Percentiles rank a stretch among this genome's conserved stretches.
phyloP scores from a whole-genome alignment of 1,140 invertebrate genomes.

The Tribolium castaneum region DNA sequence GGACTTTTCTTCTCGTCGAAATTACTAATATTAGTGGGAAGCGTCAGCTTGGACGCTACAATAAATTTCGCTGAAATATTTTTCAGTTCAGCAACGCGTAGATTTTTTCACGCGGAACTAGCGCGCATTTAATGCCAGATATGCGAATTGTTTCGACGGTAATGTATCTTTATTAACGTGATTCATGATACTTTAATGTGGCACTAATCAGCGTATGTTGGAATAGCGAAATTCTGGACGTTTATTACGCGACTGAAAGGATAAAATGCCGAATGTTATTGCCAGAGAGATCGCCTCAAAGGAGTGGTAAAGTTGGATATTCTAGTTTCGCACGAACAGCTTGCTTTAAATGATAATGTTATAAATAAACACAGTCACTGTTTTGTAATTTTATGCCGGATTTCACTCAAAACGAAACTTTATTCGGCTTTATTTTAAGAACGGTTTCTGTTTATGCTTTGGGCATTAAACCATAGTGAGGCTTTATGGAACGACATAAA shows the following conservation, averaged over 20 bases:
- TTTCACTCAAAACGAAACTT: background rate
- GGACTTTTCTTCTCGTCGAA: background rate
- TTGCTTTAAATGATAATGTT: background rate
- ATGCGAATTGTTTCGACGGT: background rate
- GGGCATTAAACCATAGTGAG: background rate
- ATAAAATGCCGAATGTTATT: background rate
- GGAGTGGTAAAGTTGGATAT: background rate
- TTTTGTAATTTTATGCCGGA: background rate
- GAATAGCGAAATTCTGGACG: background rate
- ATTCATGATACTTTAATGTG: background rate
- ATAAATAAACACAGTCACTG: background rate
- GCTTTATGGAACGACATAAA: background rate
- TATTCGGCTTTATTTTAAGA: too few species aligned
- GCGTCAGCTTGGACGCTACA: slow-evolving; percentile 16
- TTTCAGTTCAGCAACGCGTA: too few species aligned
- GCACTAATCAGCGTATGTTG: background rate
- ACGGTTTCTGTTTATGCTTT: too few species aligned
- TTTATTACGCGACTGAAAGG: background rate
- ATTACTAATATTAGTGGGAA: slow-evolving; percentile 25
- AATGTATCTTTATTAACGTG: background rate
- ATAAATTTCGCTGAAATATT: background rate
- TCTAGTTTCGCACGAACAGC: background rate
- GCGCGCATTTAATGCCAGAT: background rate
- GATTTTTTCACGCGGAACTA: background rate
- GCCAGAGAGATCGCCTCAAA: background rate